Evolutionary conservation across 2,888 invertebrate genomes (phyloP), one percentile per base, ranked within the genome.

Genomic region (Xylota sylvarum): DNA sequence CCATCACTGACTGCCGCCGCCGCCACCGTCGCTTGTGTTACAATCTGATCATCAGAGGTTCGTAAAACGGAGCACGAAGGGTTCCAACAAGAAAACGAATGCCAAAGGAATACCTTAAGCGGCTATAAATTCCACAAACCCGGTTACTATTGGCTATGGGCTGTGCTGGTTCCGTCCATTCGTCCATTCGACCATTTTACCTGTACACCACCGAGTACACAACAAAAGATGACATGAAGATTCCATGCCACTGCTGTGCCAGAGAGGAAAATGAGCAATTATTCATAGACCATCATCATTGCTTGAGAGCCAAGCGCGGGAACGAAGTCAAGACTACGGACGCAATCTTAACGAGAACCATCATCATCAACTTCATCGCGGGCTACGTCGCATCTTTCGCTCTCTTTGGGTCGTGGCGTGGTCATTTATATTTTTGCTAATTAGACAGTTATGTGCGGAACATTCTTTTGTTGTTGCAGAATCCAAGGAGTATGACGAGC

Each of bases 391-490:
- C 30, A 17, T 46, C 32, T n/a, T 35, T 69, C 50, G 60, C 70
- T 64, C 85, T 62, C 67, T 86, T 86, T 77, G 77, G 86, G 82
- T 86, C 81, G 81, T 86, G 82, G 82, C 77, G 64, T 86, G 86
- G 82, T 82, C 86, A 86, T 86, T 86, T 86, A 86, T 86, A 82
- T 82, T 86, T 82, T 86, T 86, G 86, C 86, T 86, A 86, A 86
- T 86, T 86, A 86, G 86, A 86, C 86, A 82, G 86, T 82, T 86
- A 86, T 78, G 86, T 77, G 86, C 73, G 82, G 86, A 86, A 78
- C 77, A 77, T 86, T 82, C 82, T 82, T 86, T 82, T 86, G 86
- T 86, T 67, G 77, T 64, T n/a, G 76, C 30, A 19, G 17, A 32
- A 10, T 10, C 12, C 50, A 67, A 37, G 48, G 52, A 32, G 52